Evolutionary conservation across 2,888 invertebrate species (phyloP).

Genomic region (Apotomis betuletana): DNA sequence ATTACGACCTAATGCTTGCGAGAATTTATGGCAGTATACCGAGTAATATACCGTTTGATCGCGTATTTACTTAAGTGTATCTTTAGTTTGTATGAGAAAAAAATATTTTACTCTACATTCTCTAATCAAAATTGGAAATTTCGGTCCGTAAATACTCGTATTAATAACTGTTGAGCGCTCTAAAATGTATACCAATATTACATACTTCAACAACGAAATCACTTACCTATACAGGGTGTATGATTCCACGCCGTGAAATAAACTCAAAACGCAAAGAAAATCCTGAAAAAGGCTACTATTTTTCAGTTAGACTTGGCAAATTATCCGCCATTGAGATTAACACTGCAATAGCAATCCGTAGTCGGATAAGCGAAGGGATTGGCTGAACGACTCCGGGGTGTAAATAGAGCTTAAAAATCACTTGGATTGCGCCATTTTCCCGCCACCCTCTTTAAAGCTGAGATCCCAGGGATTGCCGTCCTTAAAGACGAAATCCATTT

Average conservation of each 20-base stretch:
- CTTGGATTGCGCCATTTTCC: conserved; percentile 56
- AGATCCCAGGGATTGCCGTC: conserved; percentile 52
- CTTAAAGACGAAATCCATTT: conserved; percentile 32
- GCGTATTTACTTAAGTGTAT: no score
- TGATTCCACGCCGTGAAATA: background rate
- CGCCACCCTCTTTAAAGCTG: conserved; percentile 57
- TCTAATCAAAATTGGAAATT: no score
- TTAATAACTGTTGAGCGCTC: no score
- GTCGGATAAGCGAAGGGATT: conserved; percentile 45
- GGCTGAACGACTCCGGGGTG: conserved; percentile 60
- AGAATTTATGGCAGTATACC: background rate
- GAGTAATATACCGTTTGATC: no score
- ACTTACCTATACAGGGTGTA: background rate
- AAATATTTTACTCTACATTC: no score
- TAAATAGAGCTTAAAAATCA: conserved; percentile 73
- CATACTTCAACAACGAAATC: background rate
- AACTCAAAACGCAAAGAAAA: background rate
- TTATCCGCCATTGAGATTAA: conserved; percentile 36
- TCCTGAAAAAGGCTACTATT: conserved; percentile 12
- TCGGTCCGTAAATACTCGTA: no score
- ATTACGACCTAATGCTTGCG: conserved; percentile 3
- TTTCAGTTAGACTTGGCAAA: conserved; percentile 29
- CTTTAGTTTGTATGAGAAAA: no score
- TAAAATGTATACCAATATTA: background rate
- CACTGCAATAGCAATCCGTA: conserved; percentile 37